Conservation (phyloP, 1,140 invertebrate species). For the Andrena cerasifolii region DNA sequence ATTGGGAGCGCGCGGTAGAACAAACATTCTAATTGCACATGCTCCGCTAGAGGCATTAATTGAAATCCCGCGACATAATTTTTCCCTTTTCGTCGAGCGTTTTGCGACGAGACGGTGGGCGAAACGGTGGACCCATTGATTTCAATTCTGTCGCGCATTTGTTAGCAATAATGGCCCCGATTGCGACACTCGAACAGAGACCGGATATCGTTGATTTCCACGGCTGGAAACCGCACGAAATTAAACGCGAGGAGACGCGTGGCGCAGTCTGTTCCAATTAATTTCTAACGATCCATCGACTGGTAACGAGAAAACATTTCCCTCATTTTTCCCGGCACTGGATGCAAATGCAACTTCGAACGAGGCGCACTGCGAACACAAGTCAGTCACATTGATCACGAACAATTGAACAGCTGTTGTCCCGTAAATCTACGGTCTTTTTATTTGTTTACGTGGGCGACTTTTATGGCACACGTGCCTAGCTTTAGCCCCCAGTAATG, state of each 20-base stretch:
- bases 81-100: not conserved
- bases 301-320: slow-evolving; percentile 21
- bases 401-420: slow-evolving; percentile 2
- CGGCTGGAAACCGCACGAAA: slow-evolving; percentile 47
- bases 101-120: not conserved
- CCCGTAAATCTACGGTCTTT: slow-evolving; percentile 14
- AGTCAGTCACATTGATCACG: no score
- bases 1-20: not conserved
- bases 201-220: slow-evolving; percentile 51
- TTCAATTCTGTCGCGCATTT: slow-evolving; percentile 38
- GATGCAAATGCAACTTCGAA: slow-evolving; percentile 33
- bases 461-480: not conserved
- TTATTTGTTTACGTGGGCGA: slow-evolving; percentile 13
- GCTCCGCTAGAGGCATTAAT: not conserved
- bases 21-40: slow-evolving; percentile 6
- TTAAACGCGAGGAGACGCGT: slow-evolving; percentile 48
- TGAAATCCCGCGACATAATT: not conserved
- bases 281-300: slow-evolving; percentile 62
- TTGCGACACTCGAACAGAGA: slow-evolving; percentile 13
- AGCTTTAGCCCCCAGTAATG: not conserved
- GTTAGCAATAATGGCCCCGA: slow-evolving; percentile 52
- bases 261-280: slow-evolving; percentile 56
- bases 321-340: not conserved
- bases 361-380: not conserved
- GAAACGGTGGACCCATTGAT: not conserved